phyloP scores from a whole-genome alignment of 2,888 invertebrate genomes.

The Neocrepidodera transversa region DNA sequence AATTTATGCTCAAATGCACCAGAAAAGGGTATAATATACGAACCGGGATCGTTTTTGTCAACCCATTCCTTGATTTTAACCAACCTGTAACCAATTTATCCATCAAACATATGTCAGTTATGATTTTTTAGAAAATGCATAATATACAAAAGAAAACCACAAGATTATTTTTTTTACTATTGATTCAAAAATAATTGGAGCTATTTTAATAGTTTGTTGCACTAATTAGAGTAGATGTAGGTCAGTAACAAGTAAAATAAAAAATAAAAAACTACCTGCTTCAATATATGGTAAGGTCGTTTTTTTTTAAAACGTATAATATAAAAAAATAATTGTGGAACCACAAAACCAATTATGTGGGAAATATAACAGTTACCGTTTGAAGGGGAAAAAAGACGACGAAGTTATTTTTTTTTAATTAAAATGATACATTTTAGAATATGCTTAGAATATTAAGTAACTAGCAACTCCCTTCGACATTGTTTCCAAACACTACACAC shows the following conservation, averaged over 20 bases:
- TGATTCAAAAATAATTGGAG: slow-evolving; percentile 21
- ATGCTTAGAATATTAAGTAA: no score
- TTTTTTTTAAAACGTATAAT: no score
- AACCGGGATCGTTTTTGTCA: slow-evolving; percentile 94
- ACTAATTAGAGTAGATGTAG: slow-evolving; percentile 8
- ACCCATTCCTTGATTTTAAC: slow-evolving; percentile 99
- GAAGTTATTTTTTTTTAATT: not conserved
- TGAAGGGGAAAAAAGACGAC: not conserved
- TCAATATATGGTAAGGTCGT: no score
- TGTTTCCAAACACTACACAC: not conserved
- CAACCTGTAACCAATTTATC: slow-evolving; percentile 67
- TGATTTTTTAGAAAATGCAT: not conserved
- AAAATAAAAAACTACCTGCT: not conserved
- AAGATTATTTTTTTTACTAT: slow-evolving; percentile 13
- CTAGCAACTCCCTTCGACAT: not conserved
- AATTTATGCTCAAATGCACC: slow-evolving; percentile 89
- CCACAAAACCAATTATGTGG: no score
- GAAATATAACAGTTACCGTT: no score
- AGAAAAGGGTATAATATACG: slow-evolving; percentile 94
- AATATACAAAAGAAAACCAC: slow-evolving; percentile 32
- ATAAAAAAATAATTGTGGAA: no score
- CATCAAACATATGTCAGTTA: slow-evolving; percentile 19
- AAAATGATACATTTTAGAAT: no score
- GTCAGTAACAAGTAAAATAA: not conserved
- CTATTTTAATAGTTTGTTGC: slow-evolving; percentile 15